A percentile compares a stretch with the other conserved stretches of the same genome.
These are phyloP conservation scores for Apostichopus parvimensis DNA, from an alignment of 35 echinoderm and acorn worm species.

Conservation along the genomic window DNA sequence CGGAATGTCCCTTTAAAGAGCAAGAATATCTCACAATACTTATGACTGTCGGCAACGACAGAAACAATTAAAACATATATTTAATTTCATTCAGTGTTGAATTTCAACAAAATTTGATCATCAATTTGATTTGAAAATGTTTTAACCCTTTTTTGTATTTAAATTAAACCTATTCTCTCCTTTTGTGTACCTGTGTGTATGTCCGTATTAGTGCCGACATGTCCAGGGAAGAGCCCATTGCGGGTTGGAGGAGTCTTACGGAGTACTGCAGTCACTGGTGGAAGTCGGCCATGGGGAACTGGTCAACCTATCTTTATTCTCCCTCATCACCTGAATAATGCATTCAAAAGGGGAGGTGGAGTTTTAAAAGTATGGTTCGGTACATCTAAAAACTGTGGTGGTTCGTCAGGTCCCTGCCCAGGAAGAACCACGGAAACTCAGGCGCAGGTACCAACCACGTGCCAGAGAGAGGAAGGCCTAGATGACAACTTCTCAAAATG, in stretches of 20 bases:
- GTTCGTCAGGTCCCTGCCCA: not conserved
- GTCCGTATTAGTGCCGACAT: not conserved
- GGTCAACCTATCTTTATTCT: not conserved
- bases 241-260: not conserved
- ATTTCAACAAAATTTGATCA: no score
- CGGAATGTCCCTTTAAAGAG: no score
- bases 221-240: not conserved
- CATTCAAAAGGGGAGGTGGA: constrained; percentile 1
- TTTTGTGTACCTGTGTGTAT: no score
- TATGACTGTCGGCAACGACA: no score
- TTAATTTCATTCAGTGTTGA: no score
- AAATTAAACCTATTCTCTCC: no score
- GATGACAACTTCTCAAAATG: not conserved
- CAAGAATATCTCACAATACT: no score
- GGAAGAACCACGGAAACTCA: not conserved
- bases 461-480: not conserved
- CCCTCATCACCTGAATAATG: not conserved
- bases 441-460: not conserved
- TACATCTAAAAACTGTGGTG: not conserved
- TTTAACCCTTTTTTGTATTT: no score
- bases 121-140: no score
- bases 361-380: not conserved
- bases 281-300: not conserved
- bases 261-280: not conserved
- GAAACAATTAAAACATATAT: no score